Evolutionary conservation across 1,140 invertebrate genomes (phyloP).

Genomic region (Ptiloglossa arizonensis): DNA sequence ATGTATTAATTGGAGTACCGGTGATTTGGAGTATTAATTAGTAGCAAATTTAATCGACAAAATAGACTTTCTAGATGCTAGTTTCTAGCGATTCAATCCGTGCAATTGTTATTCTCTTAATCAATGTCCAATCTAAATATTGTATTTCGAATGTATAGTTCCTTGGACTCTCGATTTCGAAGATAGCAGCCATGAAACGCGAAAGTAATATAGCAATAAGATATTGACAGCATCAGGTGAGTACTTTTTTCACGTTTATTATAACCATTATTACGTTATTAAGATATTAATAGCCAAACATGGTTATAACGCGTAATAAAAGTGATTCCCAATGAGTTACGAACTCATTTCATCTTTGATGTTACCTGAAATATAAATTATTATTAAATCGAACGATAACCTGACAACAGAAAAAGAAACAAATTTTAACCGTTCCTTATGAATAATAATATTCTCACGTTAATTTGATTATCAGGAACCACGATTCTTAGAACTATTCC

Average conservation of each 20-base stretch:
- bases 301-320: not conserved
- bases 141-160: not conserved
- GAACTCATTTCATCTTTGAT: not conserved
- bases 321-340: not conserved
- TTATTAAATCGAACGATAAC: no score
- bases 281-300: not conserved
- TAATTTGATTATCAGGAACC: no score
- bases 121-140: not conserved
- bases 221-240: not conserved
- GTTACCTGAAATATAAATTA: no score
- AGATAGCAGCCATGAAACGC: not conserved
- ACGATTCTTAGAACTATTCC: no score
- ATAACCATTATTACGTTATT: not conserved
- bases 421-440: no score
- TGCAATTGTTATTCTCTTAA: not conserved
- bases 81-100: not conserved
- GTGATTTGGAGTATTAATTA: no score
- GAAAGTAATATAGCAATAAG: not conserved
- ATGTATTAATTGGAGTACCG: no score
- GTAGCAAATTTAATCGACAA: not conserved
- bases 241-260: not conserved
- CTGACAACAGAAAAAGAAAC: no score
- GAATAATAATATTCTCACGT: no score
- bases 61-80: not conserved
- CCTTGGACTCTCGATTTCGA: not conserved